Evolutionary conservation across 1,140 invertebrate species (phyloP).

Genomic region (Heliothis subflexa): DNA sequence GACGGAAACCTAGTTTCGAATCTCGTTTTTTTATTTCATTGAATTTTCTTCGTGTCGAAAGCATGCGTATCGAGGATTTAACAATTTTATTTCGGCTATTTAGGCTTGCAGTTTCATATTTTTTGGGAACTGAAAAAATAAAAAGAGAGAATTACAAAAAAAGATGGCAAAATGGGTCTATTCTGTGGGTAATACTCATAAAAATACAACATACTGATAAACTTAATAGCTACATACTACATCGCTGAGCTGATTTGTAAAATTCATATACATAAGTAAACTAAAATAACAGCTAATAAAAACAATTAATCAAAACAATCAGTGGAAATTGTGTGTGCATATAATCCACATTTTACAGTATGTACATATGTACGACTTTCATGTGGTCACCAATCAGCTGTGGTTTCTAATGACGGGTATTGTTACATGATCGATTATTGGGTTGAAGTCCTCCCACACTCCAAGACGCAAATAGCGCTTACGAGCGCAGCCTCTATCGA

Average conservation of each 20-base stretch:
- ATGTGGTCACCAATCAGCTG: neutral
- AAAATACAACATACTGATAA: no score
- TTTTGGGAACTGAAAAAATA: neutral
- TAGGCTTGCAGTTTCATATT: neutral
- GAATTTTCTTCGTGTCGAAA: slow-evolving; percentile 13
- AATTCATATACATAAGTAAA: no score
- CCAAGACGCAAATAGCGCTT: slow-evolving; percentile 14
- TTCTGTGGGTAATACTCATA: no score
- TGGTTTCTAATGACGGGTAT: slow-evolving; percentile 12
- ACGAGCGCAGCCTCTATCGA: slow-evolving; percentile 1
- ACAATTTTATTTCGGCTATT: neutral
- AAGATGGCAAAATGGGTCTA: no score
- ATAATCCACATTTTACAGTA: neutral
- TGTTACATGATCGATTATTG: neutral
- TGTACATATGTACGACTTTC: neutral
- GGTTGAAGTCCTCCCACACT: neutral
- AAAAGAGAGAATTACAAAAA: no score
- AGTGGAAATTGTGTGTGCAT: no score
- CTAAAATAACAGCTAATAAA: no score
- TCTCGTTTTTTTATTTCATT: slow-evolving; percentile 22
- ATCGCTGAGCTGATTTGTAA: no score
- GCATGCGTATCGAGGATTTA: slow-evolving; percentile 6
- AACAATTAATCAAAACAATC: no score
- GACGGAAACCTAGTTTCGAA: slow-evolving; percentile 57
- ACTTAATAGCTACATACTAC: no score